Base-by-base conservation (phyloP, 2,888 invertebrate species). In the Chloroclysta siterata region DNA sequence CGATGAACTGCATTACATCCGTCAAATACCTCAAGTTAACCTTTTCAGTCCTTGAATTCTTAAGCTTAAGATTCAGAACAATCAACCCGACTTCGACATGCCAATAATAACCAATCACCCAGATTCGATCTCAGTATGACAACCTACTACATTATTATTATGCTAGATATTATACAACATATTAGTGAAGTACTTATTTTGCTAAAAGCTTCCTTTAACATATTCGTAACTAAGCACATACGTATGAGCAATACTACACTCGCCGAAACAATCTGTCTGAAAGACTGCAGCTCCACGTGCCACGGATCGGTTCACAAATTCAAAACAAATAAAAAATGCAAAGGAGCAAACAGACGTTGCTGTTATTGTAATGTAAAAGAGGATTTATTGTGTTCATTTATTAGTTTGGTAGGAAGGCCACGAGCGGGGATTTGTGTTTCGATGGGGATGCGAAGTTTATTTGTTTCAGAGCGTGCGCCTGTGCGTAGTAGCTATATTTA, bases 311-410 rank as follows among this genome's bases (percentile, higher is more conserved):
- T 66, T 68, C 66, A 65, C 66, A 63, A 66, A 71, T 68, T 67
- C 66, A 60, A 66, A 72, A 68, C 65, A 70, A 72, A 68, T 69
- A 68, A 69, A 73, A 72, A 72, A 72, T 77, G 75, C 73, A 75
- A 76, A 77, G 76, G 74, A 74, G 75, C 74, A 66, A 75, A 77
- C 68, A 76, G 80, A 81, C 80, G 81, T 78, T 75, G 76, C 80
- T 82, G 82, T 83, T 84, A 83, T 88, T 85, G 84, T 83, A 83
- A 72, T 72, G 70, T 69, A 70, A 69, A 84, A 83, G 80, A 83
- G 80, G 87, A 90, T 89, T 88, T 88, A 89, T 89, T 84, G 86
- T 83, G 78, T 84, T 85, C 81, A 83, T 89, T 87, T 89, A 89
- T 91, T 89, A 85, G 84, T 86, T 90, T 81, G 79, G 86, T 84